Conservation (phyloP, 2,797 vertebrate species). For the Erpetoichthys calabaricus region DNA sequence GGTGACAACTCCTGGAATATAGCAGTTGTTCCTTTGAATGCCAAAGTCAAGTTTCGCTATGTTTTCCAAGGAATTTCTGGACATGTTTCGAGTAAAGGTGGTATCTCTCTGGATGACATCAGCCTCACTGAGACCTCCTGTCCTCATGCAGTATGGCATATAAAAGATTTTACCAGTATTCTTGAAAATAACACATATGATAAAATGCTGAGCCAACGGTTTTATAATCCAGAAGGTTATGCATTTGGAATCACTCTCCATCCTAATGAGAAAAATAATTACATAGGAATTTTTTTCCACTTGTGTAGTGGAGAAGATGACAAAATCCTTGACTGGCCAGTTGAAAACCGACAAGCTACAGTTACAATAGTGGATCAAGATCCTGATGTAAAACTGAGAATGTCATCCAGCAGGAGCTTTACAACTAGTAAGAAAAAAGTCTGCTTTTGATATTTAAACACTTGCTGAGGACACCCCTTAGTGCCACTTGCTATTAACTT, state of each 20-base stretch:
- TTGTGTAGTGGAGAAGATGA: constrained; percentile 75
- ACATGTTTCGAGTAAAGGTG: constrained; percentile 33
- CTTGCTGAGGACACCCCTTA: no score
- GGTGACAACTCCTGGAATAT: constrained; percentile 60
- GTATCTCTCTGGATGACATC: constrained; percentile 69
- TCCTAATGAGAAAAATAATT: constrained; percentile 30
- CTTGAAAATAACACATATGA: constrained; percentile 20
- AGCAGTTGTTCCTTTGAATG: constrained; percentile 53
- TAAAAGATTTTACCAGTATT: constrained; percentile 49
- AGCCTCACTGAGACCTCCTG: constrained; percentile 62
- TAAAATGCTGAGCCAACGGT: constrained; percentile 36
- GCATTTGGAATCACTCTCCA: constrained; percentile 51
- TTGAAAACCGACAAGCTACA: constrained; percentile 51
- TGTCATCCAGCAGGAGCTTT: constrained; percentile 69
- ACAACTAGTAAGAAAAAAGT: constrained; percentile 44
- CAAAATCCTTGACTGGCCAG: constrained; percentile 71
- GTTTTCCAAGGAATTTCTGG: constrained; percentile 72
- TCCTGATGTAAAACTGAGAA: constrained; percentile 50
- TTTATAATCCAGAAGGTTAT: constrained; percentile 70
- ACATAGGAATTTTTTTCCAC: constrained; percentile 49
- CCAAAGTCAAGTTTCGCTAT: constrained; percentile 71
- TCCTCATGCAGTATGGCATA: constrained; percentile 61
- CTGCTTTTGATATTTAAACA: no score
- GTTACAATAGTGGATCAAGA: constrained; percentile 68
- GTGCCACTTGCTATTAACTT: no score